phyloP scores from a whole-genome alignment of 2,113 vertebrate species.

The Sylvilagus bachmani region DNA sequence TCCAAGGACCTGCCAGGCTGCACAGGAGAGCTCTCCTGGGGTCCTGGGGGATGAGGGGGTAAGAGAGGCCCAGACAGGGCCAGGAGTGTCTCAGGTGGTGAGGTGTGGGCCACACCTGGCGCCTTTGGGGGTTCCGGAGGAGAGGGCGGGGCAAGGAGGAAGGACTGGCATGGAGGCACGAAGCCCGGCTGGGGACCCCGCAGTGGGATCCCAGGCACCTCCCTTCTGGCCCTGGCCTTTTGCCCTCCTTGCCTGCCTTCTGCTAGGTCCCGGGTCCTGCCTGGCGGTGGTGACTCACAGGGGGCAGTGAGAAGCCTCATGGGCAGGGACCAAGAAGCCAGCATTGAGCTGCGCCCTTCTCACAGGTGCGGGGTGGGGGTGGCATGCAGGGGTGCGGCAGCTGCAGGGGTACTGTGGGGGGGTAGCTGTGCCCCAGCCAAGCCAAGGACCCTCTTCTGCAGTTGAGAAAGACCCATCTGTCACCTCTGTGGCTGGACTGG shows the following conservation, averaged over 20 bases:
- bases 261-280: neutral
- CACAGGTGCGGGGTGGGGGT: neutral
- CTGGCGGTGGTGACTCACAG: neutral
- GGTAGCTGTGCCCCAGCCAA: neutral
- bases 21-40: neutral
- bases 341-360: neutral
- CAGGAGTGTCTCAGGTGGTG: neutral
- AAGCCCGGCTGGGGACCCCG: neutral
- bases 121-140: neutral
- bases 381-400: neutral
- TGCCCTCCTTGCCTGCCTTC: neutral
- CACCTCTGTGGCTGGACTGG: neutral
- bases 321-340: neutral
- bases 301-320: neutral
- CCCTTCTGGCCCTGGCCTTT: neutral
- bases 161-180: neutral
- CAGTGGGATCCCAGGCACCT: neutral
- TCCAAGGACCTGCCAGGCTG: constrained; percentile 10
- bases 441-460: neutral
- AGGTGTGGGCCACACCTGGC: neutral
- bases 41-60: neutral
- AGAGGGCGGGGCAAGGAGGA: neutral
- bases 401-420: neutral
- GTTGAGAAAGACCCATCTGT: neutral
- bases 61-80: neutral